Evolutionary conservation across 2,113 vertebrate genomes (phyloP).

Genomic region (Bagarius yarrelli): DNA sequence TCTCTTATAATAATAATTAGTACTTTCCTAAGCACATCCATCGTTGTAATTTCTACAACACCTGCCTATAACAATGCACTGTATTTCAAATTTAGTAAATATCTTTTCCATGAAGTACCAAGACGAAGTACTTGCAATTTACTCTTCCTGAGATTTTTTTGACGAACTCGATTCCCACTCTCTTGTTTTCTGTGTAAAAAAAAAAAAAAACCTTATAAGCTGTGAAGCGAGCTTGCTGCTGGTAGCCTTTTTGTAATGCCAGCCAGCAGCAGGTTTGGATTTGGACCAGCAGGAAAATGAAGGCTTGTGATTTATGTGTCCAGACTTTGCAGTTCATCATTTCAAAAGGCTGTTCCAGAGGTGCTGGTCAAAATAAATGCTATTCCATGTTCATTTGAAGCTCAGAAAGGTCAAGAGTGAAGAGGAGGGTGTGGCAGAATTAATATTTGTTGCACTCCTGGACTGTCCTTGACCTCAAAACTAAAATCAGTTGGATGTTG

Average conservation of each 20-base stretch:
- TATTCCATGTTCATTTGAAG: constrained; percentile 47
- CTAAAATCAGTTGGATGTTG: not conserved
- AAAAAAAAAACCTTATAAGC: not conserved
- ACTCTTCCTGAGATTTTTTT: not conserved
- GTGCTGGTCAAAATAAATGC: constrained; percentile 60
- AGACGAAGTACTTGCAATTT: no score
- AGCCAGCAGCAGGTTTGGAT: constrained; percentile 35
- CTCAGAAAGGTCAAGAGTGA: constrained; percentile 63
- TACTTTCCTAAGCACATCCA: no score
- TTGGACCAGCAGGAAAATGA: constrained; percentile 47
- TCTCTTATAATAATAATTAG: no score
- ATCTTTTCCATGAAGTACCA: no score
- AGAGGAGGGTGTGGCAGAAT: constrained; percentile 35
- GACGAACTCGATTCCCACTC: not conserved
- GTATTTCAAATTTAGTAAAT: no score
- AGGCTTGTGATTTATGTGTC: constrained; percentile 65
- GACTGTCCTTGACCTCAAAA: not conserved
- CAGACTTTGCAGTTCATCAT: constrained; percentile 67
- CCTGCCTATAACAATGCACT: no score
- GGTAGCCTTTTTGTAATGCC: constrained; percentile 47
- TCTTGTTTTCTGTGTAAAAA: not conserved
- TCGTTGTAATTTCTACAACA: no score
- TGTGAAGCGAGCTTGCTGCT: not conserved
- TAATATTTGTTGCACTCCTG: not conserved
- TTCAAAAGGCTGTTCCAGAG: constrained; percentile 57